A percentile compares a stretch with the other conserved stretches of the same genome.
Conservation (phyloP, 2,797 vertebrate genomes). For the Thaleichthys pacificus region DNA sequence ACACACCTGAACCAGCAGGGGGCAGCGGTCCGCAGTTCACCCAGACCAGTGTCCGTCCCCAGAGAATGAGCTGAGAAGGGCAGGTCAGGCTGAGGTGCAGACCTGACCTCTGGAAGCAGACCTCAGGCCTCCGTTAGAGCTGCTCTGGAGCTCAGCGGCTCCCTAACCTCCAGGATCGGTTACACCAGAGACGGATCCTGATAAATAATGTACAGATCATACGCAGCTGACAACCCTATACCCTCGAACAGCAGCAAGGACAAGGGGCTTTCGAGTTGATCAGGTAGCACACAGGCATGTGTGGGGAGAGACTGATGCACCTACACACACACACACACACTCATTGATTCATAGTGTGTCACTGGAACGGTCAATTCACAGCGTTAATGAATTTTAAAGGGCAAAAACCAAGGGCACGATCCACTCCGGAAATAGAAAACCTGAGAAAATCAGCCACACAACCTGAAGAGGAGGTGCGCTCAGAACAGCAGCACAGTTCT, state of each 20-base stretch:
- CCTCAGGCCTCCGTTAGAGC: slow-evolving; percentile 29
- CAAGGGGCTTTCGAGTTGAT: slow-evolving; percentile 12
- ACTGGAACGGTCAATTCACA: neutral
- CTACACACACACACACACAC: slow-evolving; percentile 8
- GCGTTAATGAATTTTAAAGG: neutral
- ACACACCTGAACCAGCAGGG: slow-evolving; percentile 40
- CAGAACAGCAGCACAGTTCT: neutral
- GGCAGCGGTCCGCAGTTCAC: slow-evolving; percentile 28
- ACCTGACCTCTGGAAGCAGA: slow-evolving; percentile 33
- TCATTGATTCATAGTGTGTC: slow-evolving; percentile 1
- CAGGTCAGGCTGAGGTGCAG: slow-evolving; percentile 31
- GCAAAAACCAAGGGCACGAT: neutral
- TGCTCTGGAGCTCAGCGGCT: slow-evolving; percentile 21
- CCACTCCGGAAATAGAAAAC: neutral
- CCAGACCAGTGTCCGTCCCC: neutral
- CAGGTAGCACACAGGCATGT: neutral
- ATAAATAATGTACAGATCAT: slow-evolving; percentile 60
- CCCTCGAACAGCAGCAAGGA: slow-evolving; percentile 44
- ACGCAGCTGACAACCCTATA: slow-evolving; percentile 20
- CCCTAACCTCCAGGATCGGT: slow-evolving; percentile 39
- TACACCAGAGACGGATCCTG: slow-evolving; percentile 46
- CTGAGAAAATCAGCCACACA: neutral
- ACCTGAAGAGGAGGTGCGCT: neutral
- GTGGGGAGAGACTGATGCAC: neutral
- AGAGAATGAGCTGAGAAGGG: neutral